Evolutionary conservation across 1,140 invertebrate species (phyloP), one percentile per base, ranked within the genome.

Genomic region (Drosophila ananassae): DNA sequence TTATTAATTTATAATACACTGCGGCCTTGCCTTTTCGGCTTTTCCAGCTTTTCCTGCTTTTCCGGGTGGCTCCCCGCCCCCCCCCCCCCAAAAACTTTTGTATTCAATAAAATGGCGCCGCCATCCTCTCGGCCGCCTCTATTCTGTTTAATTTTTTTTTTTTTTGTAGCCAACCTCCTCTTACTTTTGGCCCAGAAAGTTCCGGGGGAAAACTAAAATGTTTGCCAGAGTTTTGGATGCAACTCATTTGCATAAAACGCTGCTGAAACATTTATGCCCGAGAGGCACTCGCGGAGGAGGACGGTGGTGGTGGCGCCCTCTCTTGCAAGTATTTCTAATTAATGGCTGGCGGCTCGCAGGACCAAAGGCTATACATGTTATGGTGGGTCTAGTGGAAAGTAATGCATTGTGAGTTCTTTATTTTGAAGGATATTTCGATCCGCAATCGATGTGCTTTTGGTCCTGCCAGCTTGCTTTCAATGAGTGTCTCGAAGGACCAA

Each of bases 1-100:
- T 87, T 89, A 87, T 87, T 87, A 87, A 87, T 87, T 87, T 87
- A 87, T 87, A 87, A 87, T 87, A 87, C 82, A 87, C 83, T 89
- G 78, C 83, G 80, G 79, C 79, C 79, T 74, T 82, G 79, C 79
- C 62, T 60, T 58, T 17, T 17, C 17, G 17, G 17, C 17, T 17
- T 17, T 17, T 17, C 17, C 17, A 1, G 17, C 17, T 17, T 17
- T 17, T 17, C 17, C 17, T 17, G 17, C 17, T 17, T 17, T 77
- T 56, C 56, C 53, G 50, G n/a, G 7, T 3, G 21, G 57, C 58
- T 17, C 17, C 55, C 46, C 62, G 17, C 39, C 55, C 17, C 17
- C 17, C 17, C 39, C 55, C 17, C 17, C 17, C 17, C 17, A 17
- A 17, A 69, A 69, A 69, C 63, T 69, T 69, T 69, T 22, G 51